Base-by-base conservation (phyloP, 1,140 invertebrate genomes). In the Drosophila athabasca region DNA sequence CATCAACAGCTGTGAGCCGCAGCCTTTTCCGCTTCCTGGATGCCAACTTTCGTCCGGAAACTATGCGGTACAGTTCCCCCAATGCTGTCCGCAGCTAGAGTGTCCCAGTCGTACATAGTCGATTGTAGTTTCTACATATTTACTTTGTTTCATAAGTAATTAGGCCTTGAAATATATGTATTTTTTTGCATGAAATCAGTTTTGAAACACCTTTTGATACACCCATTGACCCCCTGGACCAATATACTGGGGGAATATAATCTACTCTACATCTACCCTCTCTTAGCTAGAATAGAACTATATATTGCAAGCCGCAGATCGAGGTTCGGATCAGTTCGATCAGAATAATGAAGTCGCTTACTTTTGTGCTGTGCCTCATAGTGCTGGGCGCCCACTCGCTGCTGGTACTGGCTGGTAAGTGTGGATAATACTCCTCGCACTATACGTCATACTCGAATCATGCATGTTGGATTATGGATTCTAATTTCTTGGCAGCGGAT, bases 311-410 rank as follows among this genome's bases (percentile, higher is more conserved):
- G 57, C 2, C 24, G 3, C 39, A 7, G 15, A 15, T 5, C 26
- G 22, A 31, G 13, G 3, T 17, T n/a, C 8, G 3, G 39, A 13
- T 72, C 15, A 73, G 60, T 66, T 52, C 17, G 19, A 17, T 26
- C 7, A 1, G 26, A 3, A 65, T 19, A 17, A 87, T 85, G 83
- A 64, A 78, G 19, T 46, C 69, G 15, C 39, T 62, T 8, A 78
- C 74, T 43, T 59, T 88, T 65, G 69, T 87, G n/a, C 69, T 87
- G 1, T 88, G 73, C 49, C 39, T 77, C 19, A 13, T 85, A n/a
- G 69, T 85, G 24, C 49, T 85, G 29, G 61, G 53, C 4, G 62
- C 67, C 55, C 80, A 84, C 29, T 44, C 55, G 11, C 17, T 81
- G 2, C 26, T 84, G n/a, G 82, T 77, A n/a, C 44, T 77, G 29